A percentile compares a stretch with the other conserved stretches of the same genome.
These are phyloP conservation scores for Bombus pascuorum DNA, from an alignment of 1,140 invertebrate species.

Conservation along the genomic window DNA sequence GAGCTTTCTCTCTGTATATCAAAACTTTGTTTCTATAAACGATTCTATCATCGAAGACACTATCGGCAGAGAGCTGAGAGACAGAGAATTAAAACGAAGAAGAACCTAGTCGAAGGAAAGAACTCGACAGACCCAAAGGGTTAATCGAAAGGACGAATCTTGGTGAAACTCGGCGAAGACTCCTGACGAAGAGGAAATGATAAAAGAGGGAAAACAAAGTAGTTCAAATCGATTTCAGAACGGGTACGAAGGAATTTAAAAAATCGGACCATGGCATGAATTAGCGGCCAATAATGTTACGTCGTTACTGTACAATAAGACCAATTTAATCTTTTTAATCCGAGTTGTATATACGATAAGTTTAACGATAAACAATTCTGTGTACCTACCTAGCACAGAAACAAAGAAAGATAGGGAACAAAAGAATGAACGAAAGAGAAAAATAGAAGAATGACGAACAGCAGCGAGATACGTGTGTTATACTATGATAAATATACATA, in stretches of 20 bases:
- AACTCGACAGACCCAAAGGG: neutral
- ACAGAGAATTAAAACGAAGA: neutral
- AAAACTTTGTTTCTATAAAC: neutral
- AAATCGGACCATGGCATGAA: conserved; percentile 58
- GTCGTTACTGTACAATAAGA: conserved; percentile 55
- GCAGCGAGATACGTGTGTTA: conserved; percentile 17
- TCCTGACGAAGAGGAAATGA: neutral
- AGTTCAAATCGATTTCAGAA: conserved; percentile 33
- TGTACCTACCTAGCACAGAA: conserved; percentile 24
- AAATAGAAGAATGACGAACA: neutral
- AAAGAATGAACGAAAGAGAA: neutral
- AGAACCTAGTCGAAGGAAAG: neutral
- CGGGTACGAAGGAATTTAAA: conserved; percentile 38
- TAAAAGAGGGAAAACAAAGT: neutral
- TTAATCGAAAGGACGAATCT: neutral
- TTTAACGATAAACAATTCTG: conserved; percentile 22
- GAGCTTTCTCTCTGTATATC: neutral
- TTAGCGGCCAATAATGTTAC: conserved; percentile 48
- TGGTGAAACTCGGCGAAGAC: neutral
- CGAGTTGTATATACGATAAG: conserved; percentile 49
- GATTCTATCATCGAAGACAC: neutral
- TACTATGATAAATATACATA: conserved; percentile 24
- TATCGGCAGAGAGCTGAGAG: neutral
- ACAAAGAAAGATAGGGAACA: neutral
- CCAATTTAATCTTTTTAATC: conserved; percentile 62